Evolutionary conservation across 1,140 invertebrate species (phyloP).

Genomic region (Muscidifurax raptorellus): DNA sequence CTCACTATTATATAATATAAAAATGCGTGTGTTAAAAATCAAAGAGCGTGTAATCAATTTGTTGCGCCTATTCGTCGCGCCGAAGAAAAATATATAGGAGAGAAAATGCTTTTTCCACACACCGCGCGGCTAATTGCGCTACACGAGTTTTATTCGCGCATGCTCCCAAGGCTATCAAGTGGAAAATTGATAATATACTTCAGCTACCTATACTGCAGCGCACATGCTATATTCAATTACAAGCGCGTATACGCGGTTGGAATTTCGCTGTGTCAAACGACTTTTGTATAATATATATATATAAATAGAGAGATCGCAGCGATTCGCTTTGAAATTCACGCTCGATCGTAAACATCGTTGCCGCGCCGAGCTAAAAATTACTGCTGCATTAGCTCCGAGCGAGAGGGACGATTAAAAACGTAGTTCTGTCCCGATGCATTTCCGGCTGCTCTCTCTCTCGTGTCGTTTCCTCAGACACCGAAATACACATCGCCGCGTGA

Average conservation of each 20-base stretch:
- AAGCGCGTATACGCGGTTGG: background rate
- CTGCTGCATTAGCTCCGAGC: background rate
- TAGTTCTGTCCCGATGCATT: background rate
- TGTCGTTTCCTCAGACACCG: background rate
- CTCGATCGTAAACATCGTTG: background rate
- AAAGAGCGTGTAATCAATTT: constrained; percentile 27
- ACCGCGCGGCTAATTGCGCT: background rate
- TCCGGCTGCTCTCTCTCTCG: background rate
- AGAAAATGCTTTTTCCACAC: background rate
- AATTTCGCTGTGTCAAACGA: background rate
- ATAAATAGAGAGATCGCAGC: background rate
- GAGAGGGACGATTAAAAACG: background rate
- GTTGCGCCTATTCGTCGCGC: background rate
- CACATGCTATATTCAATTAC: background rate
- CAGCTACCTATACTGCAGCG: background rate
- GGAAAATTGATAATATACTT: background rate
- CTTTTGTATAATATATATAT: background rate
- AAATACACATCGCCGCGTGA: background rate
- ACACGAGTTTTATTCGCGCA: background rate
- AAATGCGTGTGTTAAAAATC: background rate
- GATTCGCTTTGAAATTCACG: background rate
- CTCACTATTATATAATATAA: background rate
- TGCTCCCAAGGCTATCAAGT: background rate
- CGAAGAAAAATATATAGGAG: background rate
- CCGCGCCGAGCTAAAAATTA: background rate